phyloP scores from a whole-genome alignment of 2,113 vertebrate species.

The Engraulis encrasicolus region DNA sequence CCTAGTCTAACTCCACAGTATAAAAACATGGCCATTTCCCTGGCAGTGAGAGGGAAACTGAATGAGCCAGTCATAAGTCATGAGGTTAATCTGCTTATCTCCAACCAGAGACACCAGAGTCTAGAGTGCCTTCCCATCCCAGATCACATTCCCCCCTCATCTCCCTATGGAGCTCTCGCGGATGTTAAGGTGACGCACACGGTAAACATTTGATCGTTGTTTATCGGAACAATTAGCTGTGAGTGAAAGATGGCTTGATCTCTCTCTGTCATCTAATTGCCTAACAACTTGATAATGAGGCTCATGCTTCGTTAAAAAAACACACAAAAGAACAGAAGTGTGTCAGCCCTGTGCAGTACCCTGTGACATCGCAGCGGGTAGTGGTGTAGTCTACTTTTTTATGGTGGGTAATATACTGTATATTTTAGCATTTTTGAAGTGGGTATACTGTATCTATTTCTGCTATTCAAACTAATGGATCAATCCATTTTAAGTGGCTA shows the following conservation, averaged over 20 bases:
- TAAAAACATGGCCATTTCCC: background rate
- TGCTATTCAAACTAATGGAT: too few species aligned
- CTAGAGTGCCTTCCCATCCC: too few species aligned
- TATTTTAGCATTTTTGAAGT: too few species aligned
- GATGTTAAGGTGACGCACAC: background rate
- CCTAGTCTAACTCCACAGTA: too few species aligned
- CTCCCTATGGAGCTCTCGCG: background rate
- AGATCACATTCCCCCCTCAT: background rate
- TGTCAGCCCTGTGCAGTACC: background rate
- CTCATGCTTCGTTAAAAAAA: background rate
- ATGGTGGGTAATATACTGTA: too few species aligned
- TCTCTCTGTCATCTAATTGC: background rate
- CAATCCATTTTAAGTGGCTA: too few species aligned
- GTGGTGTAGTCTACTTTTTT: too few species aligned
- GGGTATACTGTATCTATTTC: too few species aligned
- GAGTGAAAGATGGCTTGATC: background rate
- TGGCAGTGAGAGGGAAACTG: background rate
- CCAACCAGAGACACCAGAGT: background rate
- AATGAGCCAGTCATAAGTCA: background rate
- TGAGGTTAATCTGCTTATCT: background rate
- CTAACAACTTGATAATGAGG: background rate
- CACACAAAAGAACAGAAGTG: too few species aligned
- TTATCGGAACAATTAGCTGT: background rate
- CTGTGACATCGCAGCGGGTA: background rate
- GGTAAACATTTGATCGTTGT: background rate